Conservation (phyloP, 2,888 invertebrate species). For the Caenorhabditis virilis region DNA sequence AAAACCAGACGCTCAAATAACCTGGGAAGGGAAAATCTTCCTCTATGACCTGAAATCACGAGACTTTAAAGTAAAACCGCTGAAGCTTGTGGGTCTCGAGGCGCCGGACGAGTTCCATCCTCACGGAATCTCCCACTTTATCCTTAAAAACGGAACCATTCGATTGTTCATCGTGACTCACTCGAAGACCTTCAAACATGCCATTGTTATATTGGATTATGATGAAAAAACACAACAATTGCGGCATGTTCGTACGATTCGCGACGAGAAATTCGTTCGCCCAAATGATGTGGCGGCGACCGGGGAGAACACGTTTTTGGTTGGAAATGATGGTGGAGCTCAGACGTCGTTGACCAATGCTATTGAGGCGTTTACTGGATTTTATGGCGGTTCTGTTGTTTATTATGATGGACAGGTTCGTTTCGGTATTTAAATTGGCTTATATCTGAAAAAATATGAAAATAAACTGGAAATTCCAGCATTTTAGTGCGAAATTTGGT, state of each 20-base stretch:
- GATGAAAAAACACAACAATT: constrained; percentile 29
- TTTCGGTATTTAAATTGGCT: background rate
- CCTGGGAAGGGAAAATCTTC: constrained; percentile 44
- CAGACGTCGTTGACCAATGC: constrained; percentile 32
- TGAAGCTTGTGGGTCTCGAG: constrained; percentile 18
- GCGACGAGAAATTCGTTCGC: constrained; percentile 36
- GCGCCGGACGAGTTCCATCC: constrained; percentile 42
- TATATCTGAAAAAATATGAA: background rate
- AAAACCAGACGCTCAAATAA: constrained; percentile 5
- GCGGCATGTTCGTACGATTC: constrained; percentile 39
- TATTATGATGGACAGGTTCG: constrained; percentile 45
- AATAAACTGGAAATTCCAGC: background rate
- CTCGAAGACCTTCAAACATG: constrained; percentile 38
- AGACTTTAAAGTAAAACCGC: constrained; percentile 10
- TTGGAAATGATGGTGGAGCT: constrained; percentile 50
- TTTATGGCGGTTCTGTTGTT: constrained; percentile 38
- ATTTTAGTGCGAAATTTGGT: no score
- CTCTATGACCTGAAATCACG: constrained; percentile 40
- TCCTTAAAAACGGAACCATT: constrained; percentile 32
- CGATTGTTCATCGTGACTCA: constrained; percentile 47
- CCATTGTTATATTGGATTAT: constrained; percentile 44
- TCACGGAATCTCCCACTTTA: constrained; percentile 48
- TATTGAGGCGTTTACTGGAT: constrained; percentile 32
- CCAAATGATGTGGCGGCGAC: constrained; percentile 50
- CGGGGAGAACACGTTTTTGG: constrained; percentile 39